Conservation (phyloP, 2,888 invertebrate species). For the Ernsta delagoae region DNA sequence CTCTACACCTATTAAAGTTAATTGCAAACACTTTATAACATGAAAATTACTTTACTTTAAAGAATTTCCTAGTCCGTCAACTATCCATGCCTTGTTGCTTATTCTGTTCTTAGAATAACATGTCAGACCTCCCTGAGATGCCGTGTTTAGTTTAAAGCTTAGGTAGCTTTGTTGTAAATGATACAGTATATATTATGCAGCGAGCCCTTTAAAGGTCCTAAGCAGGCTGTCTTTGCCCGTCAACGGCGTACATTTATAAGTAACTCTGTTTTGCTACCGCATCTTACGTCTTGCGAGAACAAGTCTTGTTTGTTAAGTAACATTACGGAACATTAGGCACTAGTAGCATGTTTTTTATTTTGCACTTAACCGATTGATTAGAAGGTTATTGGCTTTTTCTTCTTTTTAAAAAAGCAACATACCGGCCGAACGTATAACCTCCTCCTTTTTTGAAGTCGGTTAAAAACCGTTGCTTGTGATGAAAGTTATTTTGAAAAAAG, state of each 20-base stretch:
- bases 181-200: not conserved
- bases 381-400: too few relatives aligned
- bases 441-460: too few relatives aligned
- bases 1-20: too few relatives aligned
- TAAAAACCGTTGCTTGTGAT: too few relatives aligned
- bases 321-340: not conserved
- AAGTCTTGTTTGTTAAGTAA: slow-evolving; percentile 6
- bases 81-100: not conserved
- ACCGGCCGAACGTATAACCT: too few relatives aligned
- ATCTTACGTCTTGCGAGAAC: slow-evolving; percentile 1
- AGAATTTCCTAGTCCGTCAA: not conserved
- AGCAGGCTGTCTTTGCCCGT: slow-evolving; percentile 9
- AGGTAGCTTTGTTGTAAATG: too few relatives aligned
- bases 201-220: slow-evolving; percentile 10
- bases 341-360: not conserved
- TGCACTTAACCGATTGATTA: not conserved
- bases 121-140: slow-evolving; percentile 7
- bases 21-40: too few relatives aligned
- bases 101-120: not conserved
- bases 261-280: slow-evolving; percentile 1
- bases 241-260: not conserved
- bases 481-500: too few relatives aligned
- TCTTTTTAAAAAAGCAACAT: too few relatives aligned
- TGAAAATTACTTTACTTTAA: not conserved
- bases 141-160: not conserved